Evolutionary conservation across 2,797 vertebrate species (phyloP), one percentile per base, ranked within the genome.

Genomic region (Neosilurus hyrtlii): DNA sequence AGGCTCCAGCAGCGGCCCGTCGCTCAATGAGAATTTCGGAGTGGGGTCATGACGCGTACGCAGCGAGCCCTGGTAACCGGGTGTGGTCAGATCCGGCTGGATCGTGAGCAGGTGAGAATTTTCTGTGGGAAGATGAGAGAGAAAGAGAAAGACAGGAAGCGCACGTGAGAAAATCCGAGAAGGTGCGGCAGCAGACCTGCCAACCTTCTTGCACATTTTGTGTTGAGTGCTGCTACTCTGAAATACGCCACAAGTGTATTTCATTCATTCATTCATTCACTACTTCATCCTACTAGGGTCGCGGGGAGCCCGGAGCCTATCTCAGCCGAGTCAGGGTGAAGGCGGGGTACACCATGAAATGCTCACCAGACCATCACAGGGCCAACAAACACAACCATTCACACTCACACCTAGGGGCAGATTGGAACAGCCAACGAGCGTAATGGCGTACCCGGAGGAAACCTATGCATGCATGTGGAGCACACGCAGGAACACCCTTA

Each of bases 51-150:
- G 97, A 72, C 97, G 96, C 0, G 97, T 94, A 86, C 96, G 97
- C 65, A 99, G 94, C 0, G 96, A 96, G 88, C 98, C 97, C 90
- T 99, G 98, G 93, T 98, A 99, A 89, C 96, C 97, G 87, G 97
- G 94, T 70, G 97, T 97, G 89, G 97, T 98, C 88, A 99, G 95
- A 93, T 99, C 98, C 0, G 98, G 98, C 92, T 99, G 98, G 94
- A 99, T 99, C 90, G 98, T 99, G 88, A 99, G 96, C 94, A 99
- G 94, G 90, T 97, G 95, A 87, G 98, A 97, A 88, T 97, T 98
- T 93, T 99, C 98, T 99, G 92, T 82, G 62, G 51, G 82, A 63
- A 37, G 35, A 73, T 51, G 82, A 81, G 62, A 1, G 8, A 59
- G 67, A 59, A 1, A 78, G 52, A 80, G 57, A 67, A 12, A 26